Evolutionary conservation across 2,113 vertebrate species (phyloP).

Genomic region (Smithornis capensis): DNA sequence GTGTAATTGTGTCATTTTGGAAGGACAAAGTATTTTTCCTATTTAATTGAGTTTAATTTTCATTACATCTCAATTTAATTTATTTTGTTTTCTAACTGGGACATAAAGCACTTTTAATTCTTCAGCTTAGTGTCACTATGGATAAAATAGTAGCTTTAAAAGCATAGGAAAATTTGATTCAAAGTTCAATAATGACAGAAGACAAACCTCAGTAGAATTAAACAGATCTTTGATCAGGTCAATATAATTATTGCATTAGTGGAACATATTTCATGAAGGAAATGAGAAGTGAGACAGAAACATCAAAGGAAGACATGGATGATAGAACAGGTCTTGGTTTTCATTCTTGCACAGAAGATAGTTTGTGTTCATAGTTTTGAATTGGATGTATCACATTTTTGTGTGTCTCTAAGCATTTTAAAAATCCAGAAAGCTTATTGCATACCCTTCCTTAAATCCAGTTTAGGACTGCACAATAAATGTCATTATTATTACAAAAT

Average conservation of each 20-base stretch:
- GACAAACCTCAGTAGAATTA: not conserved
- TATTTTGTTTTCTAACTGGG: not conserved
- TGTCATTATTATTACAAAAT: conserved; percentile 26
- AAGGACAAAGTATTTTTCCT: not conserved
- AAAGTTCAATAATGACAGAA: not conserved
- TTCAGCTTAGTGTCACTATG: not conserved
- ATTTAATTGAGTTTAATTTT: not conserved
- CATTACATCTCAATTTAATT: not conserved
- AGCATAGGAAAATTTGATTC: not conserved
- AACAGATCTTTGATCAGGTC: not conserved
- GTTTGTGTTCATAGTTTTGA: not conserved
- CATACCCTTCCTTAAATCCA: not conserved
- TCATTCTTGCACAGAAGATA: not conserved
- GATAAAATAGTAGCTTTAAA: not conserved
- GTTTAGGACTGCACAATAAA: conserved; percentile 40
- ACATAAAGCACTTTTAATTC: not conserved
- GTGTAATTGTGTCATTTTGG: not conserved
- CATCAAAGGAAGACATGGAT: not conserved
- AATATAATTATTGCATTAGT: not conserved
- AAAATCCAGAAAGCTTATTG: conserved; percentile 11
- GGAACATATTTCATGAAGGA: not conserved
- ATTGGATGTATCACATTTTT: not conserved
- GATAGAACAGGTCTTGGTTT: not conserved
- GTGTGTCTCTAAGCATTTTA: not conserved
- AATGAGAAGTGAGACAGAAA: not conserved